phyloP scores from a whole-genome alignment of 2,113 vertebrate species.

The Xyliphius kryptos region DNA sequence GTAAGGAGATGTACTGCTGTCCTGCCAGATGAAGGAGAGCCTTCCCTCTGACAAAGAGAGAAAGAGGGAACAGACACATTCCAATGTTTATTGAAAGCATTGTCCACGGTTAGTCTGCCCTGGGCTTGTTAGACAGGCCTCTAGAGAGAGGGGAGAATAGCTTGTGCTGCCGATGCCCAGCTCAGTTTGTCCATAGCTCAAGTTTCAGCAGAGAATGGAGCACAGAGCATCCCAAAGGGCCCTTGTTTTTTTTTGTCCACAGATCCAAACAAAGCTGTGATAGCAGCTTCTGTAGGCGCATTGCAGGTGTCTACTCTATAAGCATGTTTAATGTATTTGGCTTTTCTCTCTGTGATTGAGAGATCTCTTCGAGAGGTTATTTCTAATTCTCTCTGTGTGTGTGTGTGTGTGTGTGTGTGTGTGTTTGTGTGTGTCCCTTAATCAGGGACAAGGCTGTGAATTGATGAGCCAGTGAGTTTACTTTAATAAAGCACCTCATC shows the following conservation, averaged over 20 bases:
- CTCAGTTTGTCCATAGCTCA: constrained; percentile 29
- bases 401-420: no score
- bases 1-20: no score
- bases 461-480: no score
- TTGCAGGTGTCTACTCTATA: constrained; percentile 15
- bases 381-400: no score
- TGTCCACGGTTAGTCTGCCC: constrained; percentile 30
- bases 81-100: constrained; percentile 36
- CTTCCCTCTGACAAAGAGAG: not conserved
- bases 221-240: constrained; percentile 30
- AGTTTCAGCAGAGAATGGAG: constrained; percentile 35
- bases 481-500: no score
- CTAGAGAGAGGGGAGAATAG: constrained; percentile 20
- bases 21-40: no score
- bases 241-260: constrained; percentile 31
- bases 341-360: no score
- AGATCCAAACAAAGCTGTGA: no score
- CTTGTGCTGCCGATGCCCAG: constrained; percentile 29
- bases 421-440: no score
- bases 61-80: constrained; percentile 17
- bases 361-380: no score
- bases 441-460: no score
- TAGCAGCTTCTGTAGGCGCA: constrained; percentile 37
- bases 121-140: constrained; percentile 32
- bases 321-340: constrained; percentile 12